phyloP scores from a whole-genome alignment of 2,888 invertebrate genomes.

The Zaprionus lineosus region DNA sequence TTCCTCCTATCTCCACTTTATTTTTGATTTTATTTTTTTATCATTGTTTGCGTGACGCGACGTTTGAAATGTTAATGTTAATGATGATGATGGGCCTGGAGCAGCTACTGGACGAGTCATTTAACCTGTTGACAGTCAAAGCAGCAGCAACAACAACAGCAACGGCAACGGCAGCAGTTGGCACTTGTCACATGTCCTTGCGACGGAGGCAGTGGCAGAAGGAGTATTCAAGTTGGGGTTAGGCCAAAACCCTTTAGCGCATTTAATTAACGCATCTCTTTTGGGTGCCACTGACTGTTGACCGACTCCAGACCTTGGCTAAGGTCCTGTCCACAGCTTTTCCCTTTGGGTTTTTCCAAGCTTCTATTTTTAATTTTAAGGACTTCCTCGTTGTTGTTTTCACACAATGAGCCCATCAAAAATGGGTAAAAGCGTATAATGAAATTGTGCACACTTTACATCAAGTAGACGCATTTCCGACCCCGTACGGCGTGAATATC shows the following conservation, averaged over 20 bases:
- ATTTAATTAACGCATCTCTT: conserved; percentile 61
- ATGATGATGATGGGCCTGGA: conserved; percentile 16
- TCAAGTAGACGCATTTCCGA: too few species aligned
- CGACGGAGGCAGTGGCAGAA: neutral
- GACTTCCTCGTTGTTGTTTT: conserved; percentile 30
- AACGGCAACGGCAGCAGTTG: neutral
- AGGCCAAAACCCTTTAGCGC: conserved; percentile 71
- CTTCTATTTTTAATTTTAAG: conserved; percentile 20
- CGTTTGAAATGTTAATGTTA: conserved; percentile 51
- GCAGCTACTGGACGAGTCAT: conserved; percentile 1
- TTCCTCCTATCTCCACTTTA: neutral
- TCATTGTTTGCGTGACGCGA: conserved; percentile 34
- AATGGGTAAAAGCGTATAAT: too few species aligned
- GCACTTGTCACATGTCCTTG: conserved; percentile 18
- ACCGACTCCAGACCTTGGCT: conserved; percentile 2
- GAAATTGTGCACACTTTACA: too few species aligned
- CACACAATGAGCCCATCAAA: too few species aligned
- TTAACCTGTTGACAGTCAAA: conserved; percentile 53
- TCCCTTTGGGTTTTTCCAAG: conserved; percentile 1
- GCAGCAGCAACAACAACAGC: too few species aligned
- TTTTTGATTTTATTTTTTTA: conserved; percentile 26
- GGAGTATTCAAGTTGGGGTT: conserved; percentile 34
- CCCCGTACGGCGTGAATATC: too few species aligned
- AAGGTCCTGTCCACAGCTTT: conserved; percentile 30
- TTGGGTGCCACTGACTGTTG: conserved; percentile 3